A percentile compares a stretch with the other conserved stretches of the same genome.
These are phyloP conservation scores for Panagrolaimus sp. DNA, from an alignment of 1,140 invertebrate genomes.

Conservation along the genomic window DNA sequence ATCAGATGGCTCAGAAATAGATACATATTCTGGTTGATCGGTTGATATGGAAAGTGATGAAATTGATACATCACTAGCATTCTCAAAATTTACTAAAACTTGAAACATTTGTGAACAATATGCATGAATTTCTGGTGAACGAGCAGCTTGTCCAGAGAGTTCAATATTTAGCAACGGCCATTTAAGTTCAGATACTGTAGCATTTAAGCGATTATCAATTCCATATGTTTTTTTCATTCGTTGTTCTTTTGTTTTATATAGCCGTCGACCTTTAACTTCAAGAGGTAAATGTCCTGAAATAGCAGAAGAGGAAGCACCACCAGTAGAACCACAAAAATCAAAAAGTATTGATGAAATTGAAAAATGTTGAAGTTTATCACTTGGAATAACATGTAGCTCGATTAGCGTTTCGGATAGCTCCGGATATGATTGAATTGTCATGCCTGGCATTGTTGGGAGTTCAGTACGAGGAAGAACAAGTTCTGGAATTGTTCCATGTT, in stretches of 20 bases:
- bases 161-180: conserved; percentile 25
- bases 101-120: conserved; percentile 24
- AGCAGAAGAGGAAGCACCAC: not conserved
- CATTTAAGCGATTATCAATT: conserved; percentile 19
- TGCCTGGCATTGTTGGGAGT: not conserved
- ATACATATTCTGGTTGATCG: conserved; percentile 19
- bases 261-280: conserved; percentile 15
- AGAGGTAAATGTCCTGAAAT: conserved; percentile 14
- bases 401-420: not conserved
- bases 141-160: not conserved
- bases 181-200: conserved; percentile 17
- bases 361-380: not conserved
- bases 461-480: not conserved
- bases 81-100: conserved; percentile 18
- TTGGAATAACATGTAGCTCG: not conserved
- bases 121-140: conserved; percentile 2
- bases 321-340: not conserved
- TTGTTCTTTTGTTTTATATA: not conserved
- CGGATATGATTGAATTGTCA: not conserved
- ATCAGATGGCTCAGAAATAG: not conserved
- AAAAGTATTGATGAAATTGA: not conserved
- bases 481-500: not conserved
- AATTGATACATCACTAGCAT: conserved; percentile 24
- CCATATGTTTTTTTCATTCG: conserved; percentile 10
- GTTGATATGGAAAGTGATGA: conserved; percentile 14